Evolutionary conservation across 2,797 vertebrate species (phyloP).

Genomic region (Peromyscus melanophrys): DNA sequence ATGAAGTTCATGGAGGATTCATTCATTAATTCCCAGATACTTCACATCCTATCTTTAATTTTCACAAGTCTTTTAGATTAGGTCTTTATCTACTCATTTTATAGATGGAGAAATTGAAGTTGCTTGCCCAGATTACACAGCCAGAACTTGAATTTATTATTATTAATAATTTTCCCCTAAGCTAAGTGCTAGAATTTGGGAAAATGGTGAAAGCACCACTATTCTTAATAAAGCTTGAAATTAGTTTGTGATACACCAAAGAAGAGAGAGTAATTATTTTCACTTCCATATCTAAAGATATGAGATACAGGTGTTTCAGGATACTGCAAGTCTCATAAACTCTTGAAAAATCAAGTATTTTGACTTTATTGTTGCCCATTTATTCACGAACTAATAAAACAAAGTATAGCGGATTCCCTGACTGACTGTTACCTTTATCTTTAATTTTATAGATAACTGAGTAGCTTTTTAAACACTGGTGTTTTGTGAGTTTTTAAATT

Average conservation of each 20-base stretch:
- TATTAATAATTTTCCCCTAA: neutral
- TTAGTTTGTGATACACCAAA: neutral
- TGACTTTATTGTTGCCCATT: neutral
- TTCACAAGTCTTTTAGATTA: neutral
- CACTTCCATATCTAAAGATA: slow-evolving; percentile 1
- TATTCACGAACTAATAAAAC: slow-evolving; percentile 23
- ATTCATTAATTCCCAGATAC: neutral
- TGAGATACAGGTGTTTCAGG: slow-evolving; percentile 1
- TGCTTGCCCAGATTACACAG: neutral
- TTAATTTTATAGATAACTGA: slow-evolving; percentile 2
- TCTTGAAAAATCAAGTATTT: slow-evolving; percentile 28
- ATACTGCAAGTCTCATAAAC: neutral
- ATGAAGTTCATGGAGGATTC: slow-evolving; percentile 2
- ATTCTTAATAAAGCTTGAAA: slow-evolving; percentile 20
- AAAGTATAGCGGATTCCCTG: neutral
- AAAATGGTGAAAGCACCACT: neutral
- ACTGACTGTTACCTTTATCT: slow-evolving; percentile 24
- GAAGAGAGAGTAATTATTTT: neutral
- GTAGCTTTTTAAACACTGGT: neutral
- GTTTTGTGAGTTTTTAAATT: slow-evolving; percentile 19
- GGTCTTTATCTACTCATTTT: slow-evolving; percentile 7
- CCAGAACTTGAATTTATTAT: neutral
- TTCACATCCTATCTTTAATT: slow-evolving; percentile 30
- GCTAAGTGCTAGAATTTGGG: slow-evolving; percentile 30
- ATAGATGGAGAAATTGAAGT: slow-evolving; percentile 5